phyloP scores from a whole-genome alignment of 2,113 vertebrate genomes.

The Cariama cristata region DNA sequence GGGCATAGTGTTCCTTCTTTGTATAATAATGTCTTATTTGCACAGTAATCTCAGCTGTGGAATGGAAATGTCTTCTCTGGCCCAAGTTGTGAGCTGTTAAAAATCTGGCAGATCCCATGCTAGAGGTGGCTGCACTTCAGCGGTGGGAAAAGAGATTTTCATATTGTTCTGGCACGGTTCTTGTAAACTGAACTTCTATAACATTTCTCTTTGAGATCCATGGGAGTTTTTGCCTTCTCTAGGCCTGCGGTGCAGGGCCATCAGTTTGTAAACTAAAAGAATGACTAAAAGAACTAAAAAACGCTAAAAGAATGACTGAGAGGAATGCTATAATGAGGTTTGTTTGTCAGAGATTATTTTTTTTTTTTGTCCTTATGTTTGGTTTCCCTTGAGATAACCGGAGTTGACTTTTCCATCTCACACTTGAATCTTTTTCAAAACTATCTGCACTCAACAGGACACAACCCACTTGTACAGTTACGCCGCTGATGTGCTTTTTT shows the following conservation, averaged over 20 bases:
- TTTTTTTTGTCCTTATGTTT: not conserved
- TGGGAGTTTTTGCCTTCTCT: constrained; percentile 19
- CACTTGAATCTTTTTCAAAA: not conserved
- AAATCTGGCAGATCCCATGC: constrained; percentile 13
- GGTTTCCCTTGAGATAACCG: not conserved
- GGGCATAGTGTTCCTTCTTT: not conserved
- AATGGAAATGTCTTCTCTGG: constrained; percentile 17
- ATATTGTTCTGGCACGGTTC: constrained; percentile 4
- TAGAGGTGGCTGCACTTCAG: constrained; percentile 36
- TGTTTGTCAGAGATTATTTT: not conserved
- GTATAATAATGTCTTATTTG: constrained; percentile 3
- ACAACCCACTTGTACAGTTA: not conserved
- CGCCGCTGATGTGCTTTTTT: not conserved
- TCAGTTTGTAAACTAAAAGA: constrained; percentile 1
- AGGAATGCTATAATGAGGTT: not conserved
- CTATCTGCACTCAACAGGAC: not conserved
- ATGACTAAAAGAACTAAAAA: not conserved
- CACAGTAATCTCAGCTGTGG: constrained; percentile 5
- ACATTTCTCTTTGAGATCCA: constrained; percentile 9
- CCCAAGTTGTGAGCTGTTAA: not conserved
- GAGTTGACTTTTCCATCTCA: not conserved
- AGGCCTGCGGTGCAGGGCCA: not conserved
- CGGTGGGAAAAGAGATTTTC: constrained; percentile 39
- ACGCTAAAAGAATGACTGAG: not conserved
- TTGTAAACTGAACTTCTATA: constrained; percentile 27